These are phyloP conservation scores for Allobates femoralis DNA, from an alignment of 2,797 vertebrate species.

Conservation along the genomic window DNA sequence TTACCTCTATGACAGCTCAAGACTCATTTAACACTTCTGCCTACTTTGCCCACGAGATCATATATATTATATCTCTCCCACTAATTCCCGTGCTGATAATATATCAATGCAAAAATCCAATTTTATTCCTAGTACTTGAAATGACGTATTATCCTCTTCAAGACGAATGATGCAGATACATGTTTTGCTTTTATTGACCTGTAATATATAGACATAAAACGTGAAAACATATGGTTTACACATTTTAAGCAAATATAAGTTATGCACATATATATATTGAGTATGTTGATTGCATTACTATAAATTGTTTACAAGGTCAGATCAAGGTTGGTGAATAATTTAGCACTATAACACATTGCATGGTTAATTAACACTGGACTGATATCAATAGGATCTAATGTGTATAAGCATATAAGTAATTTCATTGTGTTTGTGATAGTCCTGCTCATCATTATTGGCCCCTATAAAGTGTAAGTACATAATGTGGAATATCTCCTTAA, in stretches of 20 bases:
- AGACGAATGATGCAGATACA: background rate
- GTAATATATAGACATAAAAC: background rate
- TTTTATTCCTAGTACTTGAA: conserved; percentile 10
- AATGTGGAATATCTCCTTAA: too few species aligned
- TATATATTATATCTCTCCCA: conserved; percentile 29
- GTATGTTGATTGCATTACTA: background rate
- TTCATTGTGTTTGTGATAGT: too few species aligned
- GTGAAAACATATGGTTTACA: background rate
- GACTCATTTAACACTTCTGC: conserved; percentile 25
- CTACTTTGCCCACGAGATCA: conserved; percentile 17
- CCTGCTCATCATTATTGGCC: too few species aligned
- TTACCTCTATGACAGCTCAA: background rate
- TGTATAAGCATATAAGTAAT: background rate
- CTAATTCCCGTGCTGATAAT: conserved; percentile 26
- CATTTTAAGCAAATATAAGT: background rate
- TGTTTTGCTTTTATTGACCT: background rate
- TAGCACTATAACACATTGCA: too few species aligned
- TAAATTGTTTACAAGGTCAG: background rate
- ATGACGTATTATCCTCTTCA: background rate
- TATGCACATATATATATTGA: background rate
- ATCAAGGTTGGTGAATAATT: background rate
- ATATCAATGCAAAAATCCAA: conserved; percentile 32
- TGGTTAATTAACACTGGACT: too few species aligned
- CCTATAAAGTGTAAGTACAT: too few species aligned
- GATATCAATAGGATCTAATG: background rate